These are phyloP conservation scores for Erethizon dorsatum DNA, from an alignment of 2,797 vertebrate species.

Conservation along the genomic window DNA sequence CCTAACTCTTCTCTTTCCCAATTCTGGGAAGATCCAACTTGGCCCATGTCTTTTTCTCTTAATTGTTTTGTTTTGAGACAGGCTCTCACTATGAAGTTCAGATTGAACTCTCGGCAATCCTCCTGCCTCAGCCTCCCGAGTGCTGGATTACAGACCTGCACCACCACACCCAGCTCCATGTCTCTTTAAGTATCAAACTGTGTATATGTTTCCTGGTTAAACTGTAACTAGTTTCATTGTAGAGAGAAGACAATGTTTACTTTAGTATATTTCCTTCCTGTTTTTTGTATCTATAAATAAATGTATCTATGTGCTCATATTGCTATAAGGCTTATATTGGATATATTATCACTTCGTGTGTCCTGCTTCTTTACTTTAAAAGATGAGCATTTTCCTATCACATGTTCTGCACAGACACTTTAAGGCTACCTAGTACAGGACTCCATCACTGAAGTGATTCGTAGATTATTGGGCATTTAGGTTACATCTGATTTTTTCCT, in stretches of 20 bases:
- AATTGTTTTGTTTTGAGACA: not conserved
- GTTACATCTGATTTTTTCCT: not conserved
- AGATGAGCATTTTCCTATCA: not conserved
- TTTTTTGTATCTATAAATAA: slow-evolving; percentile 3
- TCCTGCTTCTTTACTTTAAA: slow-evolving; percentile 38
- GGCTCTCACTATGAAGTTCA: not conserved
- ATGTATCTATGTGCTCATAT: not conserved
- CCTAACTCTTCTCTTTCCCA: not conserved
- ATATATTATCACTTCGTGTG: not conserved
- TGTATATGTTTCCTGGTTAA: not conserved
- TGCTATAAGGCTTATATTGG: not conserved
- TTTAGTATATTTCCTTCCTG: not conserved
- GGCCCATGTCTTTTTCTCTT: not conserved
- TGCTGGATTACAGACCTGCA: not conserved
- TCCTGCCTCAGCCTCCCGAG: not conserved
- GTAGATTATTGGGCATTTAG: not conserved
- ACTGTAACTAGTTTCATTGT: not conserved
- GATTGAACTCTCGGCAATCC: not conserved
- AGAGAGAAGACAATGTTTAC: not conserved
- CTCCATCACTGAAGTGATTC: not conserved
- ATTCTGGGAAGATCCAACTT: not conserved
- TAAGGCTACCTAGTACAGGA: not conserved
- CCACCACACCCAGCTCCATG: not conserved
- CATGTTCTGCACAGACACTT: not conserved
- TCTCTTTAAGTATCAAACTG: not conserved